phyloP scores from a whole-genome alignment of 2,113 vertebrate species.

The Macaca fascicularis region DNA sequence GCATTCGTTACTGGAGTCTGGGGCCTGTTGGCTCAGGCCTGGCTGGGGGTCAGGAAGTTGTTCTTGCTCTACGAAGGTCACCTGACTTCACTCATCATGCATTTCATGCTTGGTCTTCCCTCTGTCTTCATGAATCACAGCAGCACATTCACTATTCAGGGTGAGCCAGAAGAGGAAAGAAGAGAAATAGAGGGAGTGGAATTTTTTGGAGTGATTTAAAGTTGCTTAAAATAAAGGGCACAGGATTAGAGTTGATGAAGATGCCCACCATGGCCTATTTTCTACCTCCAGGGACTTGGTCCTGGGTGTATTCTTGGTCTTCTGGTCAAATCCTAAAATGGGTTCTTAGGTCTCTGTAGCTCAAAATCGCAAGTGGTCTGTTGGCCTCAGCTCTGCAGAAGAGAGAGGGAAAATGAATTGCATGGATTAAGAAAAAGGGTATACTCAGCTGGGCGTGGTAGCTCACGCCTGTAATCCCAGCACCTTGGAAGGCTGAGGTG shows the following conservation, averaged over 20 bases:
- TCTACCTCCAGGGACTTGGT: not conserved
- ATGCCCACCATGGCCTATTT: fast-evolving
- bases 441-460: no score
- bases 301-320: not conserved
- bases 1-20: not conserved
- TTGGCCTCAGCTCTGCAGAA: not conserved
- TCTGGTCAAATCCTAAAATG: not conserved
- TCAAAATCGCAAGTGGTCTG: not conserved
- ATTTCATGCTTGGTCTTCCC: not conserved
- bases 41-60: not conserved
- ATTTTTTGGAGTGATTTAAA: not conserved
- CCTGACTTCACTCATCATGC: no score
- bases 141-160: not conserved
- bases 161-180: not conserved
- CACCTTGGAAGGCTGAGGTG: no score
- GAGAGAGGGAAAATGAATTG: not conserved
- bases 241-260: not conserved
- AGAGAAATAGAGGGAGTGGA: not conserved
- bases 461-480: no score
- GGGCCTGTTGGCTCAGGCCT: slow-evolving; percentile 55
- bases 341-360: not conserved
- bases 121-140: not conserved
- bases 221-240: not conserved
- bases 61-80: not conserved
- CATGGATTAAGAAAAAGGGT: not conserved